Conservation (phyloP, 2,888 invertebrate species). For the Ryuthela nishihirai region DNA sequence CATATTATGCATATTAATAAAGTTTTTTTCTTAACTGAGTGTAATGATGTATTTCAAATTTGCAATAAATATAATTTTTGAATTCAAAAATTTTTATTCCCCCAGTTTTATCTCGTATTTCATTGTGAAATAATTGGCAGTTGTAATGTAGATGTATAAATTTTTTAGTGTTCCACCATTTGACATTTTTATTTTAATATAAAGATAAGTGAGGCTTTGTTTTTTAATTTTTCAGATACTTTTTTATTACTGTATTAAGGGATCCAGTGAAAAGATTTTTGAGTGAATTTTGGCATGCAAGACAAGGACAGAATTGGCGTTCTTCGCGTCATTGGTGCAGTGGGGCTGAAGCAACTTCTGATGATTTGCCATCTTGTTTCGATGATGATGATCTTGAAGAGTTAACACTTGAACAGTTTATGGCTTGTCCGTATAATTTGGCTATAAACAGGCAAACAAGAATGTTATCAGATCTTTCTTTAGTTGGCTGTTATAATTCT, state of each 20-base stretch:
- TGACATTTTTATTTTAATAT: too few relatives aligned
- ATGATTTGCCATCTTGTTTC: conserved; percentile 52
- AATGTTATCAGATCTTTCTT: conserved; percentile 92
- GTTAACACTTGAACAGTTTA: conserved; percentile 84
- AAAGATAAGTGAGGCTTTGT: too few relatives aligned
- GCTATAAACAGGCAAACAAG: conserved; percentile 94
- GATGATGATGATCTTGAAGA: conserved; percentile 74
- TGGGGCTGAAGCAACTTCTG: conserved; percentile 57
- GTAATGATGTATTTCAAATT: too few relatives aligned
- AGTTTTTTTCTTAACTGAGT: too few relatives aligned
- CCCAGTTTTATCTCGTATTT: background rate
- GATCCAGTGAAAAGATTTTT: conserved; percentile 91
- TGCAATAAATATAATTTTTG: too few relatives aligned
- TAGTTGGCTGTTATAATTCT: conserved; percentile 89
- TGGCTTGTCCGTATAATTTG: conserved; percentile 85
- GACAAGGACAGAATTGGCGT: conserved; percentile 87
- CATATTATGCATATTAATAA: too few relatives aligned
- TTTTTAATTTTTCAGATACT: conserved; percentile 64
- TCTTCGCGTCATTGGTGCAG: conserved; percentile 64
- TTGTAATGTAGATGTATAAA: background rate
- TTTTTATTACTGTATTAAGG: conserved; percentile 91
- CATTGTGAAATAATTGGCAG: background rate
- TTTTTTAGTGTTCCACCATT: too few relatives aligned
- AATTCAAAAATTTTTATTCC: too few relatives aligned
- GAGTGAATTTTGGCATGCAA: conserved; percentile 95